Base-by-base conservation (phyloP, 2,113 vertebrate genomes). In the Orientallactaga bullata region DNA sequence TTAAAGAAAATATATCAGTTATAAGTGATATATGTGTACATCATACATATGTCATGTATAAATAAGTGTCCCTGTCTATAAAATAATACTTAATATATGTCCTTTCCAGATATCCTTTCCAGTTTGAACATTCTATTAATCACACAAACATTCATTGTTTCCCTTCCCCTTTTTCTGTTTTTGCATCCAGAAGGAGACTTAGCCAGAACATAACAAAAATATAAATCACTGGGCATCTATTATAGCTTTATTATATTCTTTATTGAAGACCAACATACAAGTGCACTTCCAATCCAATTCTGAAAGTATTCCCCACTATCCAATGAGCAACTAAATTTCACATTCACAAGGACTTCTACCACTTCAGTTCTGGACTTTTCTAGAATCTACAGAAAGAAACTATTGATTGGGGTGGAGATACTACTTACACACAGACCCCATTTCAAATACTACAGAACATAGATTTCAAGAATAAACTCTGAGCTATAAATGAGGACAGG, bases 401-500 rank as follows among this genome's bases (percentile, higher is more conserved):
- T 55, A 78, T 18, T 79, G 51, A 37, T 42, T 47, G 21, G 23
- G 11, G 42, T 61, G 24, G 66, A 77, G 30, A 89, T 16, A 77
- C 2, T 24, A 85, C 13, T 39, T 8, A 72, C 16, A 74, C 13
- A 90, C 30, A 58, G 32, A 55, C 3, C 3, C 51, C 4, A 74
- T n/a, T 68, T 65, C 58, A 90, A 21, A 35, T 63, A 71, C 10
- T 65, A 63, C 3, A 81, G 24, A 79, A 28, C 21, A n/a, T n/a
- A 35, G 68, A 68, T 72, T 55, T 93, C 71, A 86, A 28, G 68
- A 68, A 94, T 35, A 78, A 89, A 93, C 28, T 68, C 91, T 66
- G 28, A 82, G 26, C 71, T 66, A 74, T 21, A 68, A 89, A 89
- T 17, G 81, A 72, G 66, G 85, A 9, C 7, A 91, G 55, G 6